Conservation (phyloP, 1,140 invertebrate species). For the Drosophila nannoptera region DNA sequence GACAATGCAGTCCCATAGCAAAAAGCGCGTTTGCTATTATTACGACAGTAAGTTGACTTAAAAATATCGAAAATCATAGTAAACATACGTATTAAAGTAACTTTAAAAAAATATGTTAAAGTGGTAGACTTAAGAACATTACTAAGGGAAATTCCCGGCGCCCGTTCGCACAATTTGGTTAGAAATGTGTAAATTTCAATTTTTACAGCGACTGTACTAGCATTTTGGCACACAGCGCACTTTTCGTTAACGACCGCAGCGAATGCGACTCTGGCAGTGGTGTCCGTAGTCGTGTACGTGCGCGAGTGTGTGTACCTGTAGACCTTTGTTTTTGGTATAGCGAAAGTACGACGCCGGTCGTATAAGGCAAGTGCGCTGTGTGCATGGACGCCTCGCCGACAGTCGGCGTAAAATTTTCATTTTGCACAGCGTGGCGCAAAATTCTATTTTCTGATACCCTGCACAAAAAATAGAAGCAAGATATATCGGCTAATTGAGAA, state of each 20-base stretch:
- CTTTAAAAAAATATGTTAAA: neutral
- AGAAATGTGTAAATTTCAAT: constrained; percentile 56
- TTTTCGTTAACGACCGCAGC: constrained; percentile 51
- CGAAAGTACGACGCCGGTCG: constrained; percentile 45
- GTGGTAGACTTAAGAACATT: neutral
- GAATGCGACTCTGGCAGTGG: constrained; percentile 19
- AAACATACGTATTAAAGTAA: neutral
- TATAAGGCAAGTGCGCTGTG: constrained; percentile 39
- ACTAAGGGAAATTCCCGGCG: neutral
- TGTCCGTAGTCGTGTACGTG: neutral
- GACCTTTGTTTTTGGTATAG: constrained; percentile 52
- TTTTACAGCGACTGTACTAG: constrained; percentile 74
- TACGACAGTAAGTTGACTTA: constrained; percentile 95
- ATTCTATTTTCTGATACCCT: constrained; percentile 1
- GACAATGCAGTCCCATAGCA: constrained; percentile 87
- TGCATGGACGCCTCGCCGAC: constrained; percentile 45
- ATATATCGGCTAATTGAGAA: neutral
- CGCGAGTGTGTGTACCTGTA: constrained; percentile 60
- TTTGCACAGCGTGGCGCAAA: constrained; percentile 57
- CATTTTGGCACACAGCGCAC: constrained; percentile 55
- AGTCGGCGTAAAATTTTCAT: constrained; percentile 55
- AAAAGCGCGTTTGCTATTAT: constrained; percentile 98
- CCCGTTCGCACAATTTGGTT: constrained; percentile 22
- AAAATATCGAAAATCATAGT: neutral
- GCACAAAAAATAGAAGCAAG: neutral